Base-by-base conservation (phyloP, 2,113 vertebrate genomes). In the Saimiri boliviensis region DNA sequence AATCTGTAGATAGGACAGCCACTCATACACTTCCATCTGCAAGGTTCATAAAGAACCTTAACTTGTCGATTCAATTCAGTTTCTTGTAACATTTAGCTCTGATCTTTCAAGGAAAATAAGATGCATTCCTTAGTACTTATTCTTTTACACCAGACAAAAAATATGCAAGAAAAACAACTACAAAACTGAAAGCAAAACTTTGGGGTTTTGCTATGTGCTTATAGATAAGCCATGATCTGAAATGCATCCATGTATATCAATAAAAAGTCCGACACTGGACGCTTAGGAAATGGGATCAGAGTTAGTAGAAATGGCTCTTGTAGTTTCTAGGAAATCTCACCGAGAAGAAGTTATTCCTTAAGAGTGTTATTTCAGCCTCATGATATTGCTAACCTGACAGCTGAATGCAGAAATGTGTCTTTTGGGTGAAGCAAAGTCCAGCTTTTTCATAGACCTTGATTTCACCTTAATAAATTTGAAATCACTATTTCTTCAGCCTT, bases 381-480 rank as follows among this genome's bases (percentile, higher is more conserved):
- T 81, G 70, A 74, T 84, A 80, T 71, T 95, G 35, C 74, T 84
- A 92, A 88, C 42, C 19, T 77, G 27, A 95, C 27, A 94, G 20
- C 13, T 56, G 79, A 96, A 89, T 47, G 20, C 32, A 90, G 20
- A 58, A 56, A 70, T 93, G 54, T 96, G 3, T 80, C 47, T 86
- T 96, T 90, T 94, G 71, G 45, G 68, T 94, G 71, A 87, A 54
- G 11, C 86, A 83, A 93, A 96, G 40, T 32, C 73, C 20, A 82
- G 9, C 8, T 35, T 86, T 93, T 88, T 90, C 37, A 56, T 56
- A 93, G 70, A 83, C 54, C 32, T 92, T 60, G 35, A 92, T 84
- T 63, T 96, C 79, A 96, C 42, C 63, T 85, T 76, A 89, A 95
- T 91, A 96, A 91, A 96, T 88, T 86, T 93, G 32, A 97, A 97